phyloP scores from a whole-genome alignment of 1,140 invertebrate genomes.

The Chrysomallon squamiferum region DNA sequence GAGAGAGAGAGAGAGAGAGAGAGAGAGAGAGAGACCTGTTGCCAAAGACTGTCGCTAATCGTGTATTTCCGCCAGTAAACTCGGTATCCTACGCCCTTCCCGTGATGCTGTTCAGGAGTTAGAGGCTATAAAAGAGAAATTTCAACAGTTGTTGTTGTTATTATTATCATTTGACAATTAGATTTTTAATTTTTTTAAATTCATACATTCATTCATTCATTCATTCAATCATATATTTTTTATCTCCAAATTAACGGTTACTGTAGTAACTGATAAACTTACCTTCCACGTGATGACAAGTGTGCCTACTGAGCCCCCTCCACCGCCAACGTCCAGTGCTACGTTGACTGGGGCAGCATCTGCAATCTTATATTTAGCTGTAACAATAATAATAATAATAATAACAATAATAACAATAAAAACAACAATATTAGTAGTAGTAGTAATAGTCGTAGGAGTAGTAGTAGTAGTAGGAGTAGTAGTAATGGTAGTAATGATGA shows the following conservation, averaged over 20 bases:
- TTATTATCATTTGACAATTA: too few species aligned
- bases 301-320: slow-evolving; percentile 90
- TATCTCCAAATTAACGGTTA: too few species aligned
- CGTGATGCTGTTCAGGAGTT: slow-evolving; percentile 24
- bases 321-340: slow-evolving; percentile 83
- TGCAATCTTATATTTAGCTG: slow-evolving; percentile 79
- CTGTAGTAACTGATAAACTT: slow-evolving; percentile 46
- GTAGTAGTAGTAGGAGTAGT: too few species aligned
- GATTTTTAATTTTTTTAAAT: too few species aligned
- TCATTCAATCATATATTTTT: too few species aligned
- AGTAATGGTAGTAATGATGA: too few species aligned
- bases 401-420: not conserved
- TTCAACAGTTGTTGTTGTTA: too few species aligned
- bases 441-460: too few species aligned
- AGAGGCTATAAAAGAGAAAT: slow-evolving; percentile 25
- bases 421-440: too few species aligned
- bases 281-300: slow-evolving; percentile 89
- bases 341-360: slow-evolving; percentile 79
- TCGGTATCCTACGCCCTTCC: slow-evolving; percentile 22
- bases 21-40: slow-evolving; percentile 1
- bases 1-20: not conserved
- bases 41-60: not conserved
- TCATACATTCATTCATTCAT: too few species aligned
- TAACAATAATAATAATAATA: slow-evolving; percentile 27
- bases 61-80: slow-evolving; percentile 32